These are phyloP conservation scores for Cuniculus paca DNA, from an alignment of 2,797 vertebrate genomes.

Conservation along the genomic window DNA sequence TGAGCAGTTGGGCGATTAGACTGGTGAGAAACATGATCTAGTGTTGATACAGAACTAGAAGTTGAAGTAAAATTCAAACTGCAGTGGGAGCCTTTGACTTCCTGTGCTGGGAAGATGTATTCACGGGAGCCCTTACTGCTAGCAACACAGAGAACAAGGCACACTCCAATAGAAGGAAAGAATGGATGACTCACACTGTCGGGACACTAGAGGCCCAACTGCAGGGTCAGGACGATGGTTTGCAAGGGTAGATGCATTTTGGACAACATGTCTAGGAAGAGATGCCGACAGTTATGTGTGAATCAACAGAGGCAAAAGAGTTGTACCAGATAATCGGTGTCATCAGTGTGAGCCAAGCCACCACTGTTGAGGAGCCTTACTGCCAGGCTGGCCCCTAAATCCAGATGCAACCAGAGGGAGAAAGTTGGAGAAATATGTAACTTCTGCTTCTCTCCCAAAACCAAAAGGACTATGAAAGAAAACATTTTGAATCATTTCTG, in stretches of 20 bases:
- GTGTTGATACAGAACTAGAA: neutral
- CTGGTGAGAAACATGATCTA: rapidly evolving
- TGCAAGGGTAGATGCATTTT: neutral
- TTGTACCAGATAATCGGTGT: neutral
- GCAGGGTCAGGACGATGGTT: neutral
- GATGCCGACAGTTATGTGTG: neutral
- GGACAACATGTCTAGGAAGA: neutral
- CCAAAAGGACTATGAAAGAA: neutral
- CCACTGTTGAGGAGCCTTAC: neutral
- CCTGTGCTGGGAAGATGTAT: neutral
- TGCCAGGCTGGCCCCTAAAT: neutral
- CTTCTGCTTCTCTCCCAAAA: neutral
- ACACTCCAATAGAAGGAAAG: rapidly evolving
- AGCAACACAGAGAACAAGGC: neutral
- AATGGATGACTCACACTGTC: rapidly evolving
- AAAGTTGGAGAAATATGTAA: neutral
- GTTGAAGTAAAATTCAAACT: neutral
- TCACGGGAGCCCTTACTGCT: no score
- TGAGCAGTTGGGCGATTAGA: neutral
- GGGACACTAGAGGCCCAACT: neutral
- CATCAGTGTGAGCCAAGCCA: neutral
- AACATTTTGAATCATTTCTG: neutral
- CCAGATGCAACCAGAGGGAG: neutral
- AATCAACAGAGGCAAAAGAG: neutral
- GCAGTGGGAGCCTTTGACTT: neutral